Base-by-base conservation (phyloP, 2,888 invertebrate species). In the Lasioglossum leucozonium region DNA sequence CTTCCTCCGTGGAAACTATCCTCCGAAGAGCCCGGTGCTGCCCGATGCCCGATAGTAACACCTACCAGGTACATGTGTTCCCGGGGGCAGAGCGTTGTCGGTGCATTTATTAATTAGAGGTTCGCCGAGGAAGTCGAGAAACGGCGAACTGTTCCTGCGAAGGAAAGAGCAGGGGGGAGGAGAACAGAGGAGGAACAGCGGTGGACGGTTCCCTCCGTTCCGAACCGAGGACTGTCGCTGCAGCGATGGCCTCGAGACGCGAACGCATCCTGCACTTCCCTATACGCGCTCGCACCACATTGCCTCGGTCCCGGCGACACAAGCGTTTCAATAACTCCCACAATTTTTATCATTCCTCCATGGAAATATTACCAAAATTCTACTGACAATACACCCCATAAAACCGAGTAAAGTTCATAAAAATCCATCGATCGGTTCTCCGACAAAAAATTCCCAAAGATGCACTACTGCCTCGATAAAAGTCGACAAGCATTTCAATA, bases 21-120 rank as follows among this genome's bases (percentile, higher is more conserved):
- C 69, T 78, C 58, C 71, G 30, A 30, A 51, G 30, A 34, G 65
- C 18, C 65, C 65, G 65, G 65, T 65, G 65, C 78, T 82, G 85
- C 73, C 44, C 81, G 84, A 77, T 73, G 85, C 73, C 44, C 81
- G 84, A 77, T 73, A 72, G 91, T 85, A 91, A 92, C 90, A 90
- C 90, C 88, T 90, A 86, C 81, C 84, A 71, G 79, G 71, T 76
- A 84, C 85, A 78, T 80, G 83, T 77, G 86, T 85, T 82, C 88
- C 87, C 81, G 81, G 84, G 73, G 92, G 91, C 88, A 82, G 82
- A 88, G 84, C 87, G 85, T 89, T 82, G 91, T 89, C 92, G 93
- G 92, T 92, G 91, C 89, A 89, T 92, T 92, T 92, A 93, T 94
- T 93, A 93, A 94, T 93, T 93, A 93, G 91, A 93, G 92, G 93